These are phyloP conservation scores for Ypsolopha sequella DNA, from an alignment of 2,888 invertebrate genomes.

Conservation along the genomic window DNA sequence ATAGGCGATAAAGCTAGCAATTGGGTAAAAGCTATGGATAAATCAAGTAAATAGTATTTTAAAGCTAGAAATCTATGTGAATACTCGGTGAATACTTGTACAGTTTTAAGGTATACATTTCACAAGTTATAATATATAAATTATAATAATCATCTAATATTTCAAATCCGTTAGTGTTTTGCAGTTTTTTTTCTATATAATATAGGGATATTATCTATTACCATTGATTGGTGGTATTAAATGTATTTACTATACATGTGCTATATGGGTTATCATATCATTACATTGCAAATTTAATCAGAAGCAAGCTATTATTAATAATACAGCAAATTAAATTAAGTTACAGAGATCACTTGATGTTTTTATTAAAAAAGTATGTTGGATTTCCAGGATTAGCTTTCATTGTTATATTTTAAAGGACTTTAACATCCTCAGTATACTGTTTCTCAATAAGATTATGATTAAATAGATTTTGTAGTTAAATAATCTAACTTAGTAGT, in stretches of 20 bases:
- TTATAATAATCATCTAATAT: slow-evolving; percentile 10
- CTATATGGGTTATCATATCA: too few relatives aligned
- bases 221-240: neutral
- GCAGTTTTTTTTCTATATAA: slow-evolving; percentile 34
- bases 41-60: slow-evolving; percentile 14
- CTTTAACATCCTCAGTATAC: too few relatives aligned
- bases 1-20: too few relatives aligned
- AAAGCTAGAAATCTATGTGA: slow-evolving; percentile 38
- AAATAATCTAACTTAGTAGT: too few relatives aligned
- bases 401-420: too few relatives aligned
- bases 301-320: too few relatives aligned
- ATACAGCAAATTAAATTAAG: neutral
- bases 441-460: too few relatives aligned
- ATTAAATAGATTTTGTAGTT: too few relatives aligned
- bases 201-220: neutral
- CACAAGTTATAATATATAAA: slow-evolving; percentile 26
- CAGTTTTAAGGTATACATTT: slow-evolving; percentile 26
- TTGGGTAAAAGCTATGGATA: too few relatives aligned
- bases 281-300: too few relatives aligned
- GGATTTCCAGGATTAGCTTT: too few relatives aligned
- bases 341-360: neutral
- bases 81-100: slow-evolving; percentile 28
- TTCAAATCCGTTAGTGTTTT: slow-evolving; percentile 66
- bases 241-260: too few relatives aligned
- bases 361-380: neutral